A percentile compares a stretch with the other conserved stretches of the same genome.
phyloP scores from a whole-genome alignment of 1,140 invertebrate species.

The Helicoverpa armigera region DNA sequence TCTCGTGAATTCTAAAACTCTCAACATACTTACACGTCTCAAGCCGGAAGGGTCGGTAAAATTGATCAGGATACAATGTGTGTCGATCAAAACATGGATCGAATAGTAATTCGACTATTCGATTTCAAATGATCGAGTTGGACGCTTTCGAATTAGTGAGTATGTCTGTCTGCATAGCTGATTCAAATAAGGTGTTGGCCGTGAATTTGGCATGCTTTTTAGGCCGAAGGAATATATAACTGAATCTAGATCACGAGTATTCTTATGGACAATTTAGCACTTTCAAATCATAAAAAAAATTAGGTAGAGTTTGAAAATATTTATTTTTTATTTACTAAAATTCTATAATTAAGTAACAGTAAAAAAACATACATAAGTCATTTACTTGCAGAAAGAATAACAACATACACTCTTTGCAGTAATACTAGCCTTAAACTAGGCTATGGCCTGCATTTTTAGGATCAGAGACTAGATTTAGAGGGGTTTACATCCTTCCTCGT shows the following conservation, averaged over 20 bases:
- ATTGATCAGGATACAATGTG: constrained; percentile 44
- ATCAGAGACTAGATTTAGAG: neutral
- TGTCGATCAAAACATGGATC: constrained; percentile 29
- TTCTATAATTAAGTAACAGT: neutral
- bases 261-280: too few relatives aligned
- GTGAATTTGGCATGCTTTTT: too few relatives aligned
- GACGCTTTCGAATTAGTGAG: constrained; percentile 40
- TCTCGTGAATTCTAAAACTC: neutral
- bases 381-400: neutral
- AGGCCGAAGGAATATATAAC: too few relatives aligned
- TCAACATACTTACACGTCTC: constrained; percentile 31
- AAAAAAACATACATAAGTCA: too few relatives aligned
- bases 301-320: too few relatives aligned
- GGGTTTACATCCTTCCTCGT: too few relatives aligned
- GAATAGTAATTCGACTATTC: constrained; percentile 47
- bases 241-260: too few relatives aligned
- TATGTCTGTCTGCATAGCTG: neutral
- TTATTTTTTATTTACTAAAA: too few relatives aligned
- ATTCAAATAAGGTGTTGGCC: neutral
- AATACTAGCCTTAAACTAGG: too few relatives aligned
- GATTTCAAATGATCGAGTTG: constrained; percentile 26
- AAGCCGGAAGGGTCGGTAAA: constrained; percentile 46
- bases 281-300: too few relatives aligned
- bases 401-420: neutral
- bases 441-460: neutral